These are phyloP conservation scores for Adineta ricciae DNA, from an alignment of 2,888 invertebrate species.

Conservation along the genomic window DNA sequence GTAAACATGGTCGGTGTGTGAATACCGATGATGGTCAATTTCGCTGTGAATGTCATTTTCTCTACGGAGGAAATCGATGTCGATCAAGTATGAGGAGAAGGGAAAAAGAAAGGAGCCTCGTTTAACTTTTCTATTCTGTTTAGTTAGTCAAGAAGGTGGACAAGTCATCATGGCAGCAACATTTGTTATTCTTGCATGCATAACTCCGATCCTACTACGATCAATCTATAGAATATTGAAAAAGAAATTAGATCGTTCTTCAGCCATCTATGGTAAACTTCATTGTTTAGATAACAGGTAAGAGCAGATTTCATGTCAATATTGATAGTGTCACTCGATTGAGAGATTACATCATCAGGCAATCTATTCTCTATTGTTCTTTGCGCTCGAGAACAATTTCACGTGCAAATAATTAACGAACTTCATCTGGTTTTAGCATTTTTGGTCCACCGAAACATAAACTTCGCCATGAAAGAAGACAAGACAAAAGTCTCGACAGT, in stretches of 20 bases:
- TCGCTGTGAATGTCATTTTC: constrained; percentile 17
- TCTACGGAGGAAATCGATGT: neutral
- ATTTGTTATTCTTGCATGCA: neutral
- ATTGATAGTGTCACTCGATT: neutral
- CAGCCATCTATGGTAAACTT: neutral
- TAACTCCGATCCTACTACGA: neutral
- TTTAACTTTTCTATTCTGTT: neutral
- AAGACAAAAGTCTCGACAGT: neutral
- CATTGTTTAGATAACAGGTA: neutral
- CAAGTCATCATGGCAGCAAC: neutral
- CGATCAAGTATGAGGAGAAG: neutral
- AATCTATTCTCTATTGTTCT: neutral
- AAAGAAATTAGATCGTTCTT: neutral
- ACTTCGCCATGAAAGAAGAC: neutral
- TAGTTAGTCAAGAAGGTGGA: constrained; percentile 9
- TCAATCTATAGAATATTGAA: neutral
- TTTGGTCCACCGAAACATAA: neutral
- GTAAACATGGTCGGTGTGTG: constrained; percentile 12
- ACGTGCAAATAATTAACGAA: neutral
- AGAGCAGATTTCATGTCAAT: neutral
- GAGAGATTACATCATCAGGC: neutral
- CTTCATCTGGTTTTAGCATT: neutral
- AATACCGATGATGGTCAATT: constrained; percentile 9
- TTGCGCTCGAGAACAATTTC: neutral
- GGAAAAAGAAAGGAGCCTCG: too few relatives aligned